phyloP scores from a whole-genome alignment of 1,140 invertebrate species.

The Hylyphantes graminicola region DNA sequence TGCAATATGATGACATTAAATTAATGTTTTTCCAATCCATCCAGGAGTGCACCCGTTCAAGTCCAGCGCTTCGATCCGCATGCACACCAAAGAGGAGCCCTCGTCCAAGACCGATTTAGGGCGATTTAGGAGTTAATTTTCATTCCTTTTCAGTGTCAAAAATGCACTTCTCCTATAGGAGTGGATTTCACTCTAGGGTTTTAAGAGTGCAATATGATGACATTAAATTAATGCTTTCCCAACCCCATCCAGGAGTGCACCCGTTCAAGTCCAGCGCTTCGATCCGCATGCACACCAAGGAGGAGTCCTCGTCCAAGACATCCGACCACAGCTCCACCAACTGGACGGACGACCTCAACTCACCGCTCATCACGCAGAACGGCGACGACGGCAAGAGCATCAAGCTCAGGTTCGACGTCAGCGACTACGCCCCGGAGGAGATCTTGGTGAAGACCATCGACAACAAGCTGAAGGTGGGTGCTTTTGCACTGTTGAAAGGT shows the following conservation, averaged over 20 bases:
- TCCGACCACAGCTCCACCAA: constrained; percentile 70
- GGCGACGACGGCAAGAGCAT: constrained; percentile 84
- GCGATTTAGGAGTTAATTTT: no score
- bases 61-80: constrained; percentile 37
- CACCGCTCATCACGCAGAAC: constrained; percentile 84
- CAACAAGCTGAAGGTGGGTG: constrained; percentile 90
- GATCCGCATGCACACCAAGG: constrained; percentile 40
- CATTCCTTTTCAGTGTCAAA: no score
- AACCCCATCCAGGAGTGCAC: not conserved
- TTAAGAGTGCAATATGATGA: no score
- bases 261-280: constrained; percentile 41
- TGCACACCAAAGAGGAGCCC: constrained; percentile 49
- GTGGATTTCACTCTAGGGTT: no score
- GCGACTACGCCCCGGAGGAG: constrained; percentile 93
- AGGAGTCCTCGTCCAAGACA: constrained; percentile 45
- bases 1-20: no score
- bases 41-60: constrained; percentile 2
- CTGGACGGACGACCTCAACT: constrained; percentile 86
- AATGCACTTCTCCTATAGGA: no score
- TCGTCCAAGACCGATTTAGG: no score
- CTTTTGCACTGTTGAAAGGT: no score
- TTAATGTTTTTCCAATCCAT: not conserved
- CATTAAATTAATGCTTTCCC: no score
- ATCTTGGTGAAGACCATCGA: constrained; percentile 96
- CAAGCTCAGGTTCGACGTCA: constrained; percentile 93